Conservation (phyloP, 2,797 vertebrate species). For the Telmatherina bonti region DNA sequence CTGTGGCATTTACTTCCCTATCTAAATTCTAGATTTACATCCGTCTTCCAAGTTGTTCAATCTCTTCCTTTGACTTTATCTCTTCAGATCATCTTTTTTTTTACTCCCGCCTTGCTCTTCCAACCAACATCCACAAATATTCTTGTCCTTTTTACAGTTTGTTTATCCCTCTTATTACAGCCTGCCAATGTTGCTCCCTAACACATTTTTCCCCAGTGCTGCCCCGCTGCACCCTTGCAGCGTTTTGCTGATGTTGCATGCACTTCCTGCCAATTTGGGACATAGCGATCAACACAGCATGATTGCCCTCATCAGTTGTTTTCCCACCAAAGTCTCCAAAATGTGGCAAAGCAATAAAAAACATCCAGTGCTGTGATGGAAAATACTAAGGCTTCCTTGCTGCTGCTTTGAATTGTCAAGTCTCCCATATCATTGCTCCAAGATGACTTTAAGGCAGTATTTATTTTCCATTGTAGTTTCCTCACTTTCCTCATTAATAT, state of each 20-base stretch:
- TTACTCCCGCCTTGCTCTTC: conserved; percentile 9
- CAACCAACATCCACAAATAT: conserved; percentile 39
- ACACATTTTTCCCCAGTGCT: conserved; percentile 40
- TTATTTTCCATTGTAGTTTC: conserved; percentile 26
- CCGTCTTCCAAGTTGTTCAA: conserved; percentile 16
- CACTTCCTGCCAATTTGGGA: conserved; percentile 43
- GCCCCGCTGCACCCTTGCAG: conserved; percentile 15
- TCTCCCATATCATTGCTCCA: conserved; percentile 7
- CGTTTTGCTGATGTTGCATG: conserved; percentile 59
- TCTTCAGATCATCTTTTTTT: conserved; percentile 26
- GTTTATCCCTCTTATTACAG: conserved; percentile 42
- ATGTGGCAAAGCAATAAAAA: conserved; percentile 23
- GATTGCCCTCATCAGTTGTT: conserved; percentile 52
- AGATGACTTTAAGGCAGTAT: conserved; percentile 14
- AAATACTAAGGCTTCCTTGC: conserved; percentile 19
- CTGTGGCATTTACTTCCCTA: conserved; percentile 4
- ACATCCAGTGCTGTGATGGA: conserved; percentile 10
- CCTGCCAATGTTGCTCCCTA: conserved; percentile 29
- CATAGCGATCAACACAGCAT: conserved; percentile 54
- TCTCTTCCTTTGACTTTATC: conserved; percentile 10
- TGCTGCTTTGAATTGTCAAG: conserved; percentile 26
- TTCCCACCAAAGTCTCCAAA: conserved; percentile 29
- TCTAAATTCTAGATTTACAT: conserved; percentile 21
- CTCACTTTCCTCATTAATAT: conserved; percentile 32
- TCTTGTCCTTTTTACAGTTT: conserved; percentile 15